Base-by-base conservation (phyloP, 2,888 invertebrate species). In the Lamellibrachia columna region DNA sequence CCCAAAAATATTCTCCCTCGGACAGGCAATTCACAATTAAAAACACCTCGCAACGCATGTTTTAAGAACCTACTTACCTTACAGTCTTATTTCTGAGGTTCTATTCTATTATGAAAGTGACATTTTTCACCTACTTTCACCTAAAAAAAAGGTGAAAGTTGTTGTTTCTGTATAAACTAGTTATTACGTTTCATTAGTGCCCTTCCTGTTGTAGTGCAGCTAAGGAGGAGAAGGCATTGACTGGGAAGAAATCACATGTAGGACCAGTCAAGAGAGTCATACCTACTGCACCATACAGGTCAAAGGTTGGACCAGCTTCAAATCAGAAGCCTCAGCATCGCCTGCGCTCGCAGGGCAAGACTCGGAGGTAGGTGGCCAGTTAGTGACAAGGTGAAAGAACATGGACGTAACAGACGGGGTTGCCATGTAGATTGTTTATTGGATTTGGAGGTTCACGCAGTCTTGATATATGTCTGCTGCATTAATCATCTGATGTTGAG, bases 251-350 rank as follows among this genome's bases (percentile, higher is more conserved):
- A 40, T 52, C 52, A 15, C 91, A 22, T 75, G 75, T 22, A 22
- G 75, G 75, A n/a, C 75, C 75, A 75, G 75, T 2, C 15, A 75
- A 22, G 75, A 75, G 75, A n/a, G 75, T 22, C 22, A 75, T 22
- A 75, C 75, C 75, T n/a, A 75, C 75, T 6, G 22, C 91, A 11
- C 92, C 93, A 9, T 92, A 92, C 91, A 94, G 93, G 92, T 91
- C 93, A 22, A 94, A 93, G 92, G 53, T 91, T 58, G 92, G 91
- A 11, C 94, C 93, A 53, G 92, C 92, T 53, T 90, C 90, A 55
- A 92, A 92, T 75, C 93, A 94, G 91, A 93, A 94, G 58, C 93
- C 93, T 3, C 92, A 93, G 53, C 92, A 91, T 40, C 75, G 93
- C 52, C 92, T 93, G 11, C 92, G 94, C 15, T 92, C 92, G 52